Evolutionary conservation across 2,113 vertebrate species (phyloP), one percentile per base, ranked within the genome.

Genomic region (Dunckerocampus dactyliophorus): DNA sequence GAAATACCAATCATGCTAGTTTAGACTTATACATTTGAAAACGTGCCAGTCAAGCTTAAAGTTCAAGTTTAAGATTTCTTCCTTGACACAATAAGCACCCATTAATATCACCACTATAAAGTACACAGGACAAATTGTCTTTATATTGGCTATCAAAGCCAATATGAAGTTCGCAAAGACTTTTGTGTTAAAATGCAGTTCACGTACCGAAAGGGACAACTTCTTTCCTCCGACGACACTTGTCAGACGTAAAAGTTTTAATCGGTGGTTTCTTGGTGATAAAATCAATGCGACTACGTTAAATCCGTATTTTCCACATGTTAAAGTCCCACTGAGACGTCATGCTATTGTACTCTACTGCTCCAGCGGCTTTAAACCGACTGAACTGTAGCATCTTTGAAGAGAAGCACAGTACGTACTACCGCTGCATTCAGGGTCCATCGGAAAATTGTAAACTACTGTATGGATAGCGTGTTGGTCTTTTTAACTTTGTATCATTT

Each of bases 161-260:
- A 47, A 49, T 21, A 2, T 9, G 16, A 52, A 53, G 9, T 60
- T 51, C 56, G 66, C 54, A 43, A 20, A 71, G 39, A 64, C 51
- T 53, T 3, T 43, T 62, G 76, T 34, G 2, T 53, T 12, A 54
- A 62, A 61, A 63, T 57, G 16, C 9, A 21, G 31, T 2, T 22
- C n/a, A 76, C 85, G 10, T 75, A 86, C 86, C 81, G 21, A 76
- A 61, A 43, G 67, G 47, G 53, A 17, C 72, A 80, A 81, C 47
- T 52, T 78, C 22, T 74, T 50, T 15, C 53, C 53, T 62, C 59
- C 52, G 34, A 14, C 67, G 59, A 69, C n/a, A n/a, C n/a, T n/a
- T n/a, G n/a, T n/a, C 63, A 51, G 21, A 20, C 1, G 46, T 37
- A 14, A 59, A 65, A n/a, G 10, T 0, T 21, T 12, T 17, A 42